Evolutionary conservation across 2,888 invertebrate genomes (phyloP).

Genomic region (Eristalinus sepulchralis): DNA sequence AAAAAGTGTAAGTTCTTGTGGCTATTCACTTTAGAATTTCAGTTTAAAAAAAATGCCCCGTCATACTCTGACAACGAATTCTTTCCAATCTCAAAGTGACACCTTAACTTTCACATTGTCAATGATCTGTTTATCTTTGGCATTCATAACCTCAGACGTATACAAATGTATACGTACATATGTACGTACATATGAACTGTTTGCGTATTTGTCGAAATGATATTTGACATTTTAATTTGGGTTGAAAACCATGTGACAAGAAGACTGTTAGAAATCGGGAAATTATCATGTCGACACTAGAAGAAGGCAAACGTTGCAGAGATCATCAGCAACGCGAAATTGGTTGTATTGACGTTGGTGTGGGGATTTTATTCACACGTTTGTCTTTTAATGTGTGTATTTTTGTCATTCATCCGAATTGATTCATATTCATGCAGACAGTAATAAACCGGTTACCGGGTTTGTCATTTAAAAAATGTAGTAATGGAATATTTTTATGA

Average conservation of each 20-base stretch:
- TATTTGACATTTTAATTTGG: background rate
- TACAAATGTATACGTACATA: background rate
- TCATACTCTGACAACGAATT: background rate
- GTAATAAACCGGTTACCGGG: conserved; percentile 10
- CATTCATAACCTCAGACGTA: background rate
- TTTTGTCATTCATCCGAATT: background rate
- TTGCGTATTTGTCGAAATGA: background rate
- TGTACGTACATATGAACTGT: background rate
- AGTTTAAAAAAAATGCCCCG: background rate
- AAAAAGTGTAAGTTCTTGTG: background rate
- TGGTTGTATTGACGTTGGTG: background rate
- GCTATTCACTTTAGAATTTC: background rate
- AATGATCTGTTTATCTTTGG: background rate
- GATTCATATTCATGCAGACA: conserved; percentile 4
- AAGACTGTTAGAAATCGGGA: background rate
- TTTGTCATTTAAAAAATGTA: background rate
- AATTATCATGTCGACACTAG: conserved; percentile 7
- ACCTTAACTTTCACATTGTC: background rate
- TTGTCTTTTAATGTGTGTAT: background rate
- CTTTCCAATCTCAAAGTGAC: background rate
- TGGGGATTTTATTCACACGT: conserved; percentile 2
- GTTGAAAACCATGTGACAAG: background rate
- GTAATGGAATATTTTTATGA: background rate
- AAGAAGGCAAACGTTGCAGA: background rate
- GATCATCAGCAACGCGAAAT: background rate